Base-by-base conservation (phyloP, 2,113 vertebrate species). In the Pseudorectes ferrugineus region DNA sequence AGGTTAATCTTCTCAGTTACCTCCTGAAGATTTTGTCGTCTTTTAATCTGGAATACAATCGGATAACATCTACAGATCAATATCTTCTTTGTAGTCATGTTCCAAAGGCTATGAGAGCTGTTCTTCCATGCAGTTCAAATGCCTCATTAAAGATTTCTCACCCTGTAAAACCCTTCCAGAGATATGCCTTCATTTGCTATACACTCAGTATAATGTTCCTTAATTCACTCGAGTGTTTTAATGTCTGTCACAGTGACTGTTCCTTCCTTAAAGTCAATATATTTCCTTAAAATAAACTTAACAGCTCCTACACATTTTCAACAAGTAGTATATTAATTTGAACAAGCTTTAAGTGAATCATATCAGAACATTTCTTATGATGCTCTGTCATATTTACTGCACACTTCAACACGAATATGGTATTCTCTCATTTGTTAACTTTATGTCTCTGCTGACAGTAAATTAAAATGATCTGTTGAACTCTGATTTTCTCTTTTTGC, bases 391-490 rank as follows among this genome's bases (percentile, higher is more conserved):
- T 95, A 95, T 96, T 95, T 95, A 92, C 90, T 90, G 88, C 92
- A 94, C 68, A 71, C 87, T 97, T 94, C 75, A 88, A 82, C 72
- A 45, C 1, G 19, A 95, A 79, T 81, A 81, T 65, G 65, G 52
- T 88, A 38, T 93, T 79, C 92, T 96, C 72, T 92, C 88, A 71
- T 97, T 95, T 89, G 74, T 87, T 96, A 95, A 63, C 90, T 93
- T 92, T 94, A 92, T 80, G 68, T 94, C 75, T 90, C 79, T 59
- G 45, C 55, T 82, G 88, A 72, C 77, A 91, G 83, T 90, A 96
- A 90, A 93, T 85, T 86, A 92, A 97, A 96, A 95, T 94, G 94
- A 97, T 98, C 95, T 22, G 22, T 84, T 96, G 97, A 98, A 97
- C 95, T 95, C 93, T 93, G 85, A 86, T 95, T 95, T 97, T 95